Conservation (phyloP, 2,888 invertebrate species). For the Melanostoma scalare region DNA sequence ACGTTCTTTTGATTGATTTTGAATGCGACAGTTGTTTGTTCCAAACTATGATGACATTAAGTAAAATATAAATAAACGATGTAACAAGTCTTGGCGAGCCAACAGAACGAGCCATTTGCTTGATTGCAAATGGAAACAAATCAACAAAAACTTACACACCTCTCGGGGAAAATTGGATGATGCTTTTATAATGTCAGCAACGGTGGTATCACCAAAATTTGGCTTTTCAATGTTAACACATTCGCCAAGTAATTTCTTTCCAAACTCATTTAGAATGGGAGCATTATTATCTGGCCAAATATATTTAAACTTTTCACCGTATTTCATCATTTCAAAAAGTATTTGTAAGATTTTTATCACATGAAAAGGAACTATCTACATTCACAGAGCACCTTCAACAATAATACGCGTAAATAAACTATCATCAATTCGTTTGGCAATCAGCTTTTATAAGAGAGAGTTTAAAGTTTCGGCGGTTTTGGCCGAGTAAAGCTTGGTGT, state of each 20-base stretch:
- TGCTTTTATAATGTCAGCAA: constrained; percentile 74
- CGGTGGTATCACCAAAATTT: constrained; percentile 55
- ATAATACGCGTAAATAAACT: too few relatives aligned
- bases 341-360: neutral
- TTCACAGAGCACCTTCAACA: too few relatives aligned
- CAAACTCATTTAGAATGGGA: constrained; percentile 74
- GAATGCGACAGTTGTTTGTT: constrained; percentile 50
- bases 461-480: too few relatives aligned
- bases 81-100: too few relatives aligned
- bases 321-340: constrained; percentile 75
- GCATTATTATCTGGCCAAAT: constrained; percentile 74
- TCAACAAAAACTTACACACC: constrained; percentile 63
- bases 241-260: constrained; percentile 74
- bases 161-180: constrained; percentile 77
- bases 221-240: constrained; percentile 76
- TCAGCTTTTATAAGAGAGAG: too few relatives aligned
- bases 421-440: too few relatives aligned
- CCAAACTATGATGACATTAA: constrained; percentile 49
- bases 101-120: too few relatives aligned
- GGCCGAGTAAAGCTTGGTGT: too few relatives aligned
- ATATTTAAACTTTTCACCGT: constrained; percentile 78
- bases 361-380: too few relatives aligned
- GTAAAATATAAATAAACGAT: too few relatives aligned
- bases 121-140: too few relatives aligned
- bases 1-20: constrained; percentile 53